phyloP scores from a whole-genome alignment of 1,140 invertebrate genomes.

The Phthorimaea operculella region DNA sequence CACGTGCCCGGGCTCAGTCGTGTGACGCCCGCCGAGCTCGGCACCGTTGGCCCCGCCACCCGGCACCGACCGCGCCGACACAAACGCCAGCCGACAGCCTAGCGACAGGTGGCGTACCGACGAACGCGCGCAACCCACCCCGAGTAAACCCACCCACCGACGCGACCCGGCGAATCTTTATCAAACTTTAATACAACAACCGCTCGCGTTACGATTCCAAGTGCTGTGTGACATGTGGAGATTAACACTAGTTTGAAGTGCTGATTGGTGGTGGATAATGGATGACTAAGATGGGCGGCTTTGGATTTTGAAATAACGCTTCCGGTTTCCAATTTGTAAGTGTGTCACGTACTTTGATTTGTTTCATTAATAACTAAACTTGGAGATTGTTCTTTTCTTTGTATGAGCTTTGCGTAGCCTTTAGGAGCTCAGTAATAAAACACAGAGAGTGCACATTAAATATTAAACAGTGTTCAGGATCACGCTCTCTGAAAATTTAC shows the following conservation, averaged over 20 bases:
- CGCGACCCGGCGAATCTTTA: background rate
- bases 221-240: background rate
- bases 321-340: no score
- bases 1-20: background rate
- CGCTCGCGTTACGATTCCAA: background rate
- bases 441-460: no score
- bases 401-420: no score
- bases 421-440: no score
- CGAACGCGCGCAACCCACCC: background rate
- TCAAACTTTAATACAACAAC: background rate
- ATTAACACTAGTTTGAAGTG: background rate
- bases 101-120: background rate
- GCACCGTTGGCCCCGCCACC: background rate
- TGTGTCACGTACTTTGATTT: no score
- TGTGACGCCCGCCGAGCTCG: background rate
- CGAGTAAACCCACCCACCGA: no score
- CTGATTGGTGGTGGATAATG: background rate
- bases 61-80: background rate
- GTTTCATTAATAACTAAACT: no score
- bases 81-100: no score
- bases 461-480: no score
- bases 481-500: no score
- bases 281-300: background rate
- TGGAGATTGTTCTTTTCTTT: no score
- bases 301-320: background rate